phyloP scores from a whole-genome alignment of 1,140 invertebrate species.

The Chionoecetes opilio region DNA sequence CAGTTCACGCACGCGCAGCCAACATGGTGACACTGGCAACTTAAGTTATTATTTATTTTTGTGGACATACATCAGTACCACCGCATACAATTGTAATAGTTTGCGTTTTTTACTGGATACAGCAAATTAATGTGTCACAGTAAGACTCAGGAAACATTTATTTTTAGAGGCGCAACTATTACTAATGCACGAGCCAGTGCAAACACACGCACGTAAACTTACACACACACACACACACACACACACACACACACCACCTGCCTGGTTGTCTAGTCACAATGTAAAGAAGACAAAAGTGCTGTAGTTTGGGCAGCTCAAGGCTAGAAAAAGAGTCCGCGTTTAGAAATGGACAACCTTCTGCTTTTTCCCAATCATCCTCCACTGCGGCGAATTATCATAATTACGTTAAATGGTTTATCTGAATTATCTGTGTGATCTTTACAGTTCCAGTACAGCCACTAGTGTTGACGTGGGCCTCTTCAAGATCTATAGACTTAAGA shows the following conservation, averaged over 20 bases:
- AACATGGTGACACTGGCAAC: neutral
- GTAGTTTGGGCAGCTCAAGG: neutral
- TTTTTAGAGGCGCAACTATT: too few species aligned
- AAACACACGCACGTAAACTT: neutral
- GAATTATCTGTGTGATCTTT: neutral
- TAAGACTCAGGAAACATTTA: too few species aligned
- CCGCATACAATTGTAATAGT: neutral
- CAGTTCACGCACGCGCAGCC: neutral
- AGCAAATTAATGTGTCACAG: neutral
- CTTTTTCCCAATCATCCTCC: too few species aligned
- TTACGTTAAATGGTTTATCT: neutral
- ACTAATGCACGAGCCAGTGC: too few species aligned
- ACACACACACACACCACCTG: neutral
- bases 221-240: conserved; percentile 27
- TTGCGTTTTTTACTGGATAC: neutral
- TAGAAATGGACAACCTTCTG: neutral
- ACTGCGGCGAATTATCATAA: neutral
- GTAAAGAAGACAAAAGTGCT: neutral
- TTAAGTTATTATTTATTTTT: neutral
- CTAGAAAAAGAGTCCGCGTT: neutral
- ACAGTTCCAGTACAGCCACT: neutral
- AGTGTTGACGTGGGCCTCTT: neutral
- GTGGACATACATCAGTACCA: neutral
- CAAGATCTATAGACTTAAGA: too few species aligned
- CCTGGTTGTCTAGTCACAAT: neutral